Evolutionary conservation across 2,888 invertebrate species (phyloP).

Genomic region (Gymnoscelis rufifasciata): DNA sequence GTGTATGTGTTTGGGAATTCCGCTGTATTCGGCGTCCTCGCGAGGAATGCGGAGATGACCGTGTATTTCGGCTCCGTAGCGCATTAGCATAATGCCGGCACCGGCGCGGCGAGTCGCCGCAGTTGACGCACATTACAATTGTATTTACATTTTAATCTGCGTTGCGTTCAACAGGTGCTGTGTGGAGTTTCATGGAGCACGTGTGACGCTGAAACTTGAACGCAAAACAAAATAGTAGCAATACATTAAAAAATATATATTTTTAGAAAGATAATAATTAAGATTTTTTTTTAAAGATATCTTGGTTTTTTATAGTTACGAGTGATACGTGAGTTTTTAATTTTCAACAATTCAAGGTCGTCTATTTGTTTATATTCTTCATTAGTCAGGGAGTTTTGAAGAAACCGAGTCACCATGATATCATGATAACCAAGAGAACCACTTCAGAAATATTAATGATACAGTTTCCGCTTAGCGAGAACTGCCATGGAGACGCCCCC

Average conservation of each 20-base stretch:
- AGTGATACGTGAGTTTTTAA: too few species aligned
- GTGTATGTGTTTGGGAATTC: slow-evolving; percentile 53
- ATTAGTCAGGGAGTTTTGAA: too few species aligned
- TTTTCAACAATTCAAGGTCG: too few species aligned
- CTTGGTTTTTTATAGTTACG: too few species aligned
- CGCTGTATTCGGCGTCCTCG: slow-evolving; percentile 46
- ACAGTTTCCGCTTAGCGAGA: slow-evolving; percentile 5
- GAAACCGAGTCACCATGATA: background rate
- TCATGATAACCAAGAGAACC: background rate
- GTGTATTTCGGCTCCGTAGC: slow-evolving; percentile 51
- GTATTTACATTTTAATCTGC: slow-evolving; percentile 19
- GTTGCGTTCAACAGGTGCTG: slow-evolving; percentile 25
- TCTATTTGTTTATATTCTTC: too few species aligned
- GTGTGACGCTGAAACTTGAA: slow-evolving; percentile 3
- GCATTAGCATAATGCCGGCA: slow-evolving; percentile 60
- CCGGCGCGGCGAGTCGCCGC: slow-evolving; percentile 39
- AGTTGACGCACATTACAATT: slow-evolving; percentile 24
- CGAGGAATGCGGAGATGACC: slow-evolving; percentile 74
- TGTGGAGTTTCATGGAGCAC: slow-evolving; percentile 24
- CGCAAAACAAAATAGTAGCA: too few species aligned
- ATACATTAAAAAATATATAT: too few species aligned
- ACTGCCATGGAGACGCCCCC: slow-evolving; percentile 7
- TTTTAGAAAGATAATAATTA: too few species aligned
- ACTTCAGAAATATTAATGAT: background rate
- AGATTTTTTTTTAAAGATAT: too few species aligned